phyloP scores from a whole-genome alignment of 2,113 vertebrate species.

The Catharus bicknelli region DNA sequence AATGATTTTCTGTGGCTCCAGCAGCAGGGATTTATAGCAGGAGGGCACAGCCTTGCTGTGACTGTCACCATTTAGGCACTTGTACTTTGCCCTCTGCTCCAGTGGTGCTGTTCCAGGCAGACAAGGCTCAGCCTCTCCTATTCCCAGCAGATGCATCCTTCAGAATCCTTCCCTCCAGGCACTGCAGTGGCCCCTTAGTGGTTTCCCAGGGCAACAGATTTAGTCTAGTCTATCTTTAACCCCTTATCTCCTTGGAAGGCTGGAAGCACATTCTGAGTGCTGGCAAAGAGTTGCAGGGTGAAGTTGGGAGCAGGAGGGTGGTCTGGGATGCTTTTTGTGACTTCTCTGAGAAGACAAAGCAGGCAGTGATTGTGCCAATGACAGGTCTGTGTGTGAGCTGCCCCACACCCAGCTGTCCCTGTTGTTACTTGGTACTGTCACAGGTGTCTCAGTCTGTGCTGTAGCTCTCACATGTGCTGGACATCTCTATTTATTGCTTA shows the following conservation, averaged over 20 bases:
- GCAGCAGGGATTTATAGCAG: background rate
- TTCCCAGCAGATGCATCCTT: background rate
- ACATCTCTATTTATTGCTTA: background rate
- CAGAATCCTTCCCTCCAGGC: background rate
- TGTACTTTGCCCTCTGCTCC: background rate
- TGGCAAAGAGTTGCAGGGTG: background rate
- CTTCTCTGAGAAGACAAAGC: background rate
- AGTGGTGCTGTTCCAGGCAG: background rate
- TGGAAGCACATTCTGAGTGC: background rate
- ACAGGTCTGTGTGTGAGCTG: background rate
- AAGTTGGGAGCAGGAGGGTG: background rate
- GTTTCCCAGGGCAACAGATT: conserved; percentile 17
- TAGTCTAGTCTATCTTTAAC: background rate
- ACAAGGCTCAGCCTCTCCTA: background rate
- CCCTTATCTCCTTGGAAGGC: background rate
- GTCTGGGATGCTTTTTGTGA: background rate
- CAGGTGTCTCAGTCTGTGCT: background rate
- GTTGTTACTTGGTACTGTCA: background rate
- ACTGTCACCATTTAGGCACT: background rate
- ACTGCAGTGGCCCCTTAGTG: background rate
- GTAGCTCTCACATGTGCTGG: background rate
- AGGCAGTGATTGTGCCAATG: background rate
- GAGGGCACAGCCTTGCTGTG: background rate
- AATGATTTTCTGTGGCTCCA: background rate
- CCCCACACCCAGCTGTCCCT: background rate